Evolutionary conservation across 1,140 invertebrate species (phyloP), one percentile per base, ranked within the genome.

Genomic region (Augochlora pura): DNA sequence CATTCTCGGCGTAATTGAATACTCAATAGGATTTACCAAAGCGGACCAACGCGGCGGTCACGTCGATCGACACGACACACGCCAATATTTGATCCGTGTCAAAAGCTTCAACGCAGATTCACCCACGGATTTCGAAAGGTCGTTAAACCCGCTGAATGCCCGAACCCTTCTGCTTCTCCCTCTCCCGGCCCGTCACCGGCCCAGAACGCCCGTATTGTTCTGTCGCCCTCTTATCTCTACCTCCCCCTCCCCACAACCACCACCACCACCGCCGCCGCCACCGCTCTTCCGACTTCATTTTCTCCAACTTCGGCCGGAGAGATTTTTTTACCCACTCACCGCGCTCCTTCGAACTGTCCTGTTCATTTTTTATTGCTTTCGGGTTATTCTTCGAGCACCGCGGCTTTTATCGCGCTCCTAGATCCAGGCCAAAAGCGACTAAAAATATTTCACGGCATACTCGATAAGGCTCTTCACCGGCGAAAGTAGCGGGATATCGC

Each of bases 1-100:
- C 74, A 72, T 69, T 77, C 32, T 74, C 18, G 57, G 38, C 80
- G 80, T 88, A 88, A 88, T 88, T 87, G 86, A 88, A 88, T 88
- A 86, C 86, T 88, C 86, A 86, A 88, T 88, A 86, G 84, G 85
- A 88, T 88, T 88, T 88, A 81, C 84, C 86, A 86, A 85, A 88
- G 87, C 81, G 84, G 79, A 64, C 77, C 70, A 77, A 64, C 64
- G 76, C 42, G 54, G 72, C 60, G 60, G 74, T 23, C 69, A 79
- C 64, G 73, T 59, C 83, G 77, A 85, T 86, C 81, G 85, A 86
- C 81, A 84, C 81, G 85, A 84, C 85, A 81, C 85, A 83, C 85
- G 82, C 85, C 85, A 87, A 87, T 87, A 87, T 87, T 87, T 87
- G 85, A 86, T 87, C 76, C 85, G 82, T 83, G 86, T 87, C 86